These are phyloP conservation scores for Python bivittatus DNA, from an alignment of 2,113 vertebrate species.

Conservation along the genomic window DNA sequence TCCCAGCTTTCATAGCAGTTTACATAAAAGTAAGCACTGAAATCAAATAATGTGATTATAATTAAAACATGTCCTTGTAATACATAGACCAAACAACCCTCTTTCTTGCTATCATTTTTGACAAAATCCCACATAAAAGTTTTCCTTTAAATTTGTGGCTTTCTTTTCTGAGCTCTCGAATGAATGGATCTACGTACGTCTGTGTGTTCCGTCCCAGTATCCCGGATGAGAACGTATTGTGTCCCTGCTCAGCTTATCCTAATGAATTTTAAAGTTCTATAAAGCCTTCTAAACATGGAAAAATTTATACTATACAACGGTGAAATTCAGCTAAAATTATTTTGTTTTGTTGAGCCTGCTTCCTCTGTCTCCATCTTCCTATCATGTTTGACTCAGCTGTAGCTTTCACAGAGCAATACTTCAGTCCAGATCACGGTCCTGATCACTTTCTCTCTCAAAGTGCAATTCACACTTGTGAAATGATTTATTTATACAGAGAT, in stretches of 20 bases:
- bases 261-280: background rate
- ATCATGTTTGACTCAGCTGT: background rate
- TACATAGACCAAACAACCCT: background rate
- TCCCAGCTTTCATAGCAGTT: background rate
- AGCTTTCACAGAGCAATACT: background rate
- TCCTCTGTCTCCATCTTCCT: background rate
- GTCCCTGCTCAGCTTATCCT: background rate
- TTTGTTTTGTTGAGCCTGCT: background rate
- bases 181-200: background rate
- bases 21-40: background rate
- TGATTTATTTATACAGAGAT: background rate
- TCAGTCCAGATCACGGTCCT: background rate
- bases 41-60: constrained; percentile 43
- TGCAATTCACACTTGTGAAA: background rate
- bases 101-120: background rate
- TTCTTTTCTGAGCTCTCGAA: constrained; percentile 50
- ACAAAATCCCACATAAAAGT: background rate
- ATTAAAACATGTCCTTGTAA: constrained; percentile 47
- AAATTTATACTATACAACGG: background rate
- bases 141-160: background rate
- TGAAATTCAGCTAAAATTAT: background rate
- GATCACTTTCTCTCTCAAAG: background rate
- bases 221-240: background rate
- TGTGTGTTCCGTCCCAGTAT: background rate
- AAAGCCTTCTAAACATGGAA: background rate